A percentile compares a stretch with the other conserved stretches of the same genome.
Evolutionary conservation across 2,888 invertebrate genomes (phyloP).

Genomic region (Mesochorus sp.): DNA sequence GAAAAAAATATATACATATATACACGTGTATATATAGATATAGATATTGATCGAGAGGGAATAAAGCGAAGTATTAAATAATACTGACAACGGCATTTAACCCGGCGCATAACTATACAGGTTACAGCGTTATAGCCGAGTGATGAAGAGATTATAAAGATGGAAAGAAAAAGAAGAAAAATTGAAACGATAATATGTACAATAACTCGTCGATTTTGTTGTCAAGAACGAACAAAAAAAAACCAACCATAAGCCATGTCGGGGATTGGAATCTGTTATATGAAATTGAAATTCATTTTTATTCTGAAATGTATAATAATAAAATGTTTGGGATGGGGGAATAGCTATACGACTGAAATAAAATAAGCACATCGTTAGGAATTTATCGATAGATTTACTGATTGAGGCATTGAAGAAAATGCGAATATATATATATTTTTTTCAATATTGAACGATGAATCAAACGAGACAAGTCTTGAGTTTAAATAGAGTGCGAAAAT

Average conservation of each 20-base stretch:
- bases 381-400: no score
- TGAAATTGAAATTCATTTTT: no score
- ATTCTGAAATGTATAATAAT: no score
- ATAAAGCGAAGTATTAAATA: slow-evolving; percentile 35
- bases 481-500: not conserved
- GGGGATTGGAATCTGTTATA: slow-evolving; percentile 13
- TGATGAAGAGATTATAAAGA: not conserved
- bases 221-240: not conserved
- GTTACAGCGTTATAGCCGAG: not conserved
- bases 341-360: no score
- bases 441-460: no score
- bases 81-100: slow-evolving; percentile 37
- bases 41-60: slow-evolving; percentile 14
- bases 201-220: slow-evolving; percentile 22
- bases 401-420: no score
- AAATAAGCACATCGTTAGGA: no score
- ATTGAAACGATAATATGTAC: slow-evolving; percentile 30
- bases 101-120: not conserved
- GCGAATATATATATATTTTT: no score
- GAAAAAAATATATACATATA: no score
- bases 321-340: no score
- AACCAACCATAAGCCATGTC: not conserved
- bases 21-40: no score
- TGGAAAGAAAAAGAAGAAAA: slow-evolving; percentile 1
- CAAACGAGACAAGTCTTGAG: no score